Evolutionary conservation across 2,113 vertebrate species (phyloP).

Genomic region (Chlamydotis undulata): DNA sequence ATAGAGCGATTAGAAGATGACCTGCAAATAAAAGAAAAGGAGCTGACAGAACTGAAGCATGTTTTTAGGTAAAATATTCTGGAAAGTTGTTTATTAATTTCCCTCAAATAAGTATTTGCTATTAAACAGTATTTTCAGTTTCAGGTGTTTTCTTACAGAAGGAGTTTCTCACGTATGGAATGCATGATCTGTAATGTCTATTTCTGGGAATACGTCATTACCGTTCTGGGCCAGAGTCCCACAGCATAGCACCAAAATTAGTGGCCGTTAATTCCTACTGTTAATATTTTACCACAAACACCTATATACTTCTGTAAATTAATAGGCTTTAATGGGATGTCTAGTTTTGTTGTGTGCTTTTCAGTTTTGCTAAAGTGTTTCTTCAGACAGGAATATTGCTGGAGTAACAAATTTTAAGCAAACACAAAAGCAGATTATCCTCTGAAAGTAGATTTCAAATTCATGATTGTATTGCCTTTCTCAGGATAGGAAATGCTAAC

Average conservation of each 20-base stretch:
- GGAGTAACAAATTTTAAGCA: not conserved
- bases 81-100: not conserved
- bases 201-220: not conserved
- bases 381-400: not conserved
- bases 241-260: not conserved
- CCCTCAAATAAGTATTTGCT: not conserved
- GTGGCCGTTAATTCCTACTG: not conserved
- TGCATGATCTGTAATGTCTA: not conserved
- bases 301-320: not conserved
- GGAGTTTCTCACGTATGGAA: not conserved
- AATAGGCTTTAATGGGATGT: not conserved
- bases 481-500: not conserved
- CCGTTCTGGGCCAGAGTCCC: not conserved
- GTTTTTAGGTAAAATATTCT: slow-evolving; percentile 84
- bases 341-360: not conserved
- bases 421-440: not conserved
- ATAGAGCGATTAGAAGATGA: slow-evolving; percentile 88
- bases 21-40: slow-evolving; percentile 86
- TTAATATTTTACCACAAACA: not conserved
- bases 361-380: not conserved
- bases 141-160: not conserved
- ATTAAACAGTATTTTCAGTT: not conserved
- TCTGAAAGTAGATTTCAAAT: not conserved
- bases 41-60: slow-evolving; percentile 82
- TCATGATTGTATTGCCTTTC: not conserved